Conservation (phyloP, 2,888 invertebrate species). For the Drosophila diplacantha region DNA sequence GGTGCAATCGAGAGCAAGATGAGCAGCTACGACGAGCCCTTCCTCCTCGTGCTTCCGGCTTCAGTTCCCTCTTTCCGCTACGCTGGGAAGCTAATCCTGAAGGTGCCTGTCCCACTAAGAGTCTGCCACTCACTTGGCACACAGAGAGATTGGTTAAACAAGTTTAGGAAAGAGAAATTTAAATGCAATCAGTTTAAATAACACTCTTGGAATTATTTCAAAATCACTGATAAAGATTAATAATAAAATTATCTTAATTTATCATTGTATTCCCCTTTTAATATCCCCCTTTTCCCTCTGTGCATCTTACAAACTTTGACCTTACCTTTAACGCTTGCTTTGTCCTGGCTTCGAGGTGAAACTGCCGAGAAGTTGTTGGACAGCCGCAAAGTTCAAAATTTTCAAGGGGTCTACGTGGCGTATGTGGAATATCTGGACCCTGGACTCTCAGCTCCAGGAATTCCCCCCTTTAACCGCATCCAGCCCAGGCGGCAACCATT, state of each 20-base stretch:
- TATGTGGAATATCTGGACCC: constrained; percentile 23
- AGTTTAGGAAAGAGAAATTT: not conserved
- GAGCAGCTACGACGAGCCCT: not conserved
- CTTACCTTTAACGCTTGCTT: constrained; percentile 36
- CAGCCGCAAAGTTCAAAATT: constrained; percentile 35
- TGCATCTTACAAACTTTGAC: constrained; percentile 11
- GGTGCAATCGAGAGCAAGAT: constrained; percentile 13
- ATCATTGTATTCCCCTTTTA: not conserved
- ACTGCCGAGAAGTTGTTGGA: constrained; percentile 20
- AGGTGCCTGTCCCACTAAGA: not conserved
- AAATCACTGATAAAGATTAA: not conserved
- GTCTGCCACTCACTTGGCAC: not conserved
- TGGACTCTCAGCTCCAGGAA: not conserved
- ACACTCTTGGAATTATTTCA: not conserved
- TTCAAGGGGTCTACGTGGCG: constrained; percentile 15
- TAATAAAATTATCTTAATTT: not conserved
- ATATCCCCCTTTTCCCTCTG: not conserved
- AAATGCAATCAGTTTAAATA: not conserved
- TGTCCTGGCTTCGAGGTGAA: constrained; percentile 17
- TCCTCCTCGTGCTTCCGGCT: not conserved
- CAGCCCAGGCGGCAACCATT: not conserved
- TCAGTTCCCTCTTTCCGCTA: not conserved
- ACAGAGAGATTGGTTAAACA: not conserved
- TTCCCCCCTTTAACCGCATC: not conserved
- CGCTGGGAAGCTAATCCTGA: constrained; percentile 3